Evolutionary conservation across 2,888 invertebrate genomes (phyloP).

Genomic region (Ashinkailepas kermadecensis): DNA sequence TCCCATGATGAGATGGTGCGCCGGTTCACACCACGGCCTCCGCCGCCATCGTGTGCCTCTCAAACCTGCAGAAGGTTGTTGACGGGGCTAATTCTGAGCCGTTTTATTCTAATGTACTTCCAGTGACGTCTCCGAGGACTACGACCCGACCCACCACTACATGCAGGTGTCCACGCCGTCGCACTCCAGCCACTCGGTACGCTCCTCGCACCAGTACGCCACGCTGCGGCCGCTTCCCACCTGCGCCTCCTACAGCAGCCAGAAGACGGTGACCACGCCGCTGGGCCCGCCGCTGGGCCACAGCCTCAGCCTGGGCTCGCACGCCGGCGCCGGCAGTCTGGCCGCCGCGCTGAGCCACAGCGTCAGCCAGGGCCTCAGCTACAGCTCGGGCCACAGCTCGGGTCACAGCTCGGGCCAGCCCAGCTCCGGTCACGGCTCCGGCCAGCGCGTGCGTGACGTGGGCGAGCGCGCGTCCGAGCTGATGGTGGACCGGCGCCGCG

Average conservation of each 20-base stretch:
- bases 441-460: not conserved
- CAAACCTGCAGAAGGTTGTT: too few relatives aligned
- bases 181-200: constrained; percentile 1
- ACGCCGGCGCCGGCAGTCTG: not conserved
- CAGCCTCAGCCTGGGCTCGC: not conserved
- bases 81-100: too few relatives aligned
- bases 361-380: constrained; percentile 1
- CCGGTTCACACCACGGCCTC: too few relatives aligned
- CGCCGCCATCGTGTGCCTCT: too few relatives aligned
- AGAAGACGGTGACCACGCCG: constrained; percentile 69
- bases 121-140: not conserved
- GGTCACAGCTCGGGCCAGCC: not conserved
- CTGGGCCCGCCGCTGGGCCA: constrained; percentile 49
- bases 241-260: constrained; percentile 70
- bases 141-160: not conserved
- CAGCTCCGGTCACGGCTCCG: not conserved
- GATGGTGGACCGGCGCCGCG: constrained; percentile 20
- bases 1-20: too few relatives aligned
- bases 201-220: constrained; percentile 37
- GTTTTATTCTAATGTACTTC: too few relatives aligned
- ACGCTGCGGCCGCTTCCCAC: constrained; percentile 54
- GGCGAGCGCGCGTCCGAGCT: constrained; percentile 13
- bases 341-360: not conserved
- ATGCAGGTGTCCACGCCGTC: constrained; percentile 7
- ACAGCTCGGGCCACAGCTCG: constrained; percentile 5